Percentiles rank a stretch among this genome's conserved stretches.
These are phyloP conservation scores for Labeo catla DNA, from an alignment of 2,113 vertebrate species.

Conservation along the genomic window DNA sequence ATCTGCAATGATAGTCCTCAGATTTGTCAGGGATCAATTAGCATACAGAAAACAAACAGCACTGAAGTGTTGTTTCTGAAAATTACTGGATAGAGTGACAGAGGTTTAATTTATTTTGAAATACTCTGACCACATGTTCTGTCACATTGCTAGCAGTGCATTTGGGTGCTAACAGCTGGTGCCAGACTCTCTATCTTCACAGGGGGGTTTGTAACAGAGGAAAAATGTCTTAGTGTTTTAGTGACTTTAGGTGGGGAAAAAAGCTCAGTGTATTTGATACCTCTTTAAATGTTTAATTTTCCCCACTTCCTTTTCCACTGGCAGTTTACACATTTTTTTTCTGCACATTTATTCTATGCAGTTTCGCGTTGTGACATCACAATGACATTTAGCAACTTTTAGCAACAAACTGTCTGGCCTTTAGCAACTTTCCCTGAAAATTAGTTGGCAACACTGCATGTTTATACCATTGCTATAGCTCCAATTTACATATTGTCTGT, in stretches of 20 bases:
- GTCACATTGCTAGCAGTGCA: background rate
- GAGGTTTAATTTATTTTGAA: background rate
- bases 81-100: slow-evolving; percentile 20
- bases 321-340: background rate
- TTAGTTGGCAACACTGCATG: too few species aligned
- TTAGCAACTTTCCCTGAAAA: too few species aligned
- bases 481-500: too few species aligned
- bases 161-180: background rate
- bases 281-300: background rate
- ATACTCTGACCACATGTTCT: background rate
- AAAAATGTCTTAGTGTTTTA: background rate
- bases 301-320: background rate
- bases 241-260: background rate
- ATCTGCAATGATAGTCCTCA: background rate
- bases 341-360: too few species aligned
- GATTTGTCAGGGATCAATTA: slow-evolving; percentile 22
- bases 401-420: too few species aligned
- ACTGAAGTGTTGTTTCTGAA: background rate
- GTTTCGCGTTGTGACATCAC: too few species aligned
- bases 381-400: too few species aligned
- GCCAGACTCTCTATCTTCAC: background rate
- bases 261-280: background rate
- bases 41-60: slow-evolving; percentile 5
- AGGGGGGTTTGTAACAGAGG: background rate
- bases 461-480: too few species aligned